Base-by-base conservation (phyloP, 1,140 invertebrate genomes). In the Zaprionus gabonicus region DNA sequence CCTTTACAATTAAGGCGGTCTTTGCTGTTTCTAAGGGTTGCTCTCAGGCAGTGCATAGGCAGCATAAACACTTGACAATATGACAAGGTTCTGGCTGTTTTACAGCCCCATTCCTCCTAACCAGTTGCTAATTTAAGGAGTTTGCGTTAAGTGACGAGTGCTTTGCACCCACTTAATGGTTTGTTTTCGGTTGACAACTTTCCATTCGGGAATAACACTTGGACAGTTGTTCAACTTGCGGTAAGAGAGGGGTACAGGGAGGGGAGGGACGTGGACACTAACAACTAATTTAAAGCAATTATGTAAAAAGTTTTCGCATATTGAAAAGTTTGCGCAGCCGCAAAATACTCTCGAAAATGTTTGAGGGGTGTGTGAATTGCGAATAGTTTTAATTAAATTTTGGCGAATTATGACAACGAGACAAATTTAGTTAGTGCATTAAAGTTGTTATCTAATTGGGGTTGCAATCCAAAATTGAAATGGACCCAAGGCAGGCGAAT, bases 201-300 rank as follows among this genome's bases (percentile, higher is more conserved):
- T 76, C 76, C 78, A 78, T 75, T 80, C 73, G 83, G 67, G 65
- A 10, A 51, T 13, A 74, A 71, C 70, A 90, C 78, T 90, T 88
- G 74, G 65, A 60, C 79, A 75, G 64, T 91, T 82, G 86, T 86
- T 80, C 76, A 70, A 65, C 73, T 91, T 90, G 86, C 53, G 85
- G 85, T 77, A 65, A 25, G 49, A 20, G 51, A 13, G 56, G 46
- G n/a, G 7, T 51, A 55, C 17, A 28, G 28, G 28, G 28, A 31
- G 7, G 1, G 2, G 15, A 34, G 34, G 49, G 17, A 59, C 17
- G 67, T 51, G 71, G 74, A 71, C 66, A 78, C 82, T 90, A 86
- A 90, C 86, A 90, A 91, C 86, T 90, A 90, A 90, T 90, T 90
- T 90, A 90, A 90, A 91, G 74, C 80, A 90, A 90, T 91, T 90